phyloP scores from a whole-genome alignment of 2,797 vertebrate genomes.

The Schizopygopsis pylzovi region DNA sequence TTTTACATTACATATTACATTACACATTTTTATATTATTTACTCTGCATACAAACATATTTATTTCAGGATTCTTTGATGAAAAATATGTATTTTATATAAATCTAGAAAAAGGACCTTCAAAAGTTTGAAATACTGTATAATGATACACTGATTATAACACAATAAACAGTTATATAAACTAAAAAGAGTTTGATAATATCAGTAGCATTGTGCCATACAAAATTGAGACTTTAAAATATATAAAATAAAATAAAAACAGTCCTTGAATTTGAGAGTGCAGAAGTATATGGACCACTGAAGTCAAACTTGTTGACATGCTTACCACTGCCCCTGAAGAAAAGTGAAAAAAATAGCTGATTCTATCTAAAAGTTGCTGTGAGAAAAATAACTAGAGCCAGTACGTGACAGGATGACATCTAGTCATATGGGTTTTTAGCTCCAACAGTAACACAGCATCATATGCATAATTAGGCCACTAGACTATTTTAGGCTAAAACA shows the following conservation, averaged over 20 bases:
- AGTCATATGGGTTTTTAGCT: neutral
- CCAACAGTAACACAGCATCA: neutral
- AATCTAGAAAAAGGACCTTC: neutral
- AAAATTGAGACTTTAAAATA: neutral
- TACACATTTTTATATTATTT: no score
- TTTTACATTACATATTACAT: no score
- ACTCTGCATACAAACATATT: no score
- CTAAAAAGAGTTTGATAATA: neutral
- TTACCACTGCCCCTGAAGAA: neutral
- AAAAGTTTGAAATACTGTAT: neutral
- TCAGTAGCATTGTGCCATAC: neutral
- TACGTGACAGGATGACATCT: conserved; percentile 13
- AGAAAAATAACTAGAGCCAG: conserved; percentile 1
- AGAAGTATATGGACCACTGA: neutral
- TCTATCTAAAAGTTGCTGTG: neutral
- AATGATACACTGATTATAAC: neutral
- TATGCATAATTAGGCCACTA: neutral
- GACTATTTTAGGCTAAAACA: conserved; percentile 27
- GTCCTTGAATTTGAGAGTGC: neutral
- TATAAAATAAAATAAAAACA: neutral
- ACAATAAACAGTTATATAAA: neutral
- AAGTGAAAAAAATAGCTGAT: neutral
- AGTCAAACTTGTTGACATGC: conserved; percentile 17
- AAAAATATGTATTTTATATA: neutral
- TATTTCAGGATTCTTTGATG: neutral